Evolutionary conservation across 2,797 vertebrate species (phyloP), one percentile per base, ranked within the genome.

Genomic region (Clangula hyemalis): DNA sequence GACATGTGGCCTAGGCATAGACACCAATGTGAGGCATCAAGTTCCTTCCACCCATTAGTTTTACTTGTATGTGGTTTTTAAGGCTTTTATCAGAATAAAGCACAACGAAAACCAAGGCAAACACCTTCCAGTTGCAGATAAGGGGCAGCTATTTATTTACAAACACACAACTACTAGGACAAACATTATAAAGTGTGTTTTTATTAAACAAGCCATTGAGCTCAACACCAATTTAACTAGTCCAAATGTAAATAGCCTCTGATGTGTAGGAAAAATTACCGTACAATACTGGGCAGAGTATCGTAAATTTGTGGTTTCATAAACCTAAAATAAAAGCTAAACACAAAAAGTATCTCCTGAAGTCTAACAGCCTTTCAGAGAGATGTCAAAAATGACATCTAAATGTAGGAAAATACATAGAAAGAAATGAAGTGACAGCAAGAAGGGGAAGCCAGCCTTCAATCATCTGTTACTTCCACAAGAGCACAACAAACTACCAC

Each of bases 11-110:
- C n/a, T 69, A 39, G 18, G 18, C 30, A 47, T 7, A 71, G 9
- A 32, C 5, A 60, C 1, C 11, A 8, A 1, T 1, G 80, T n/a
- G 49, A 45, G 32, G 39, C 16, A 87, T 57, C 1, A 3, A 58
- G 47, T 45, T 15, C 19, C 54, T 39, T 18, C 8, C 47, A 49
- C 18, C 25, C 18, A 19, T 14, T 6, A 16, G 5, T 77, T 92
- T 65, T 49, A 87, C 16, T 43, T 41, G 0, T 13, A 38, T 8
- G 21, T 53, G 32, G 21, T 27, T 51, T 84, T 68, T 4, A 7
- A 92, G 66, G 58, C 28, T 34, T 75, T 78, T 61, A 78, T 82
- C 49, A 56, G 30, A 88, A 57, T 56, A 86, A 80, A 1, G 8
- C 2, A 4, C 3, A 22, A 1, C 4, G n/a, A 66, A 73, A 82